A percentile compares a stretch with the other conserved stretches of the same genome.
Conservation (phyloP, 2,113 vertebrate genomes). For the Pan paniscus region DNA sequence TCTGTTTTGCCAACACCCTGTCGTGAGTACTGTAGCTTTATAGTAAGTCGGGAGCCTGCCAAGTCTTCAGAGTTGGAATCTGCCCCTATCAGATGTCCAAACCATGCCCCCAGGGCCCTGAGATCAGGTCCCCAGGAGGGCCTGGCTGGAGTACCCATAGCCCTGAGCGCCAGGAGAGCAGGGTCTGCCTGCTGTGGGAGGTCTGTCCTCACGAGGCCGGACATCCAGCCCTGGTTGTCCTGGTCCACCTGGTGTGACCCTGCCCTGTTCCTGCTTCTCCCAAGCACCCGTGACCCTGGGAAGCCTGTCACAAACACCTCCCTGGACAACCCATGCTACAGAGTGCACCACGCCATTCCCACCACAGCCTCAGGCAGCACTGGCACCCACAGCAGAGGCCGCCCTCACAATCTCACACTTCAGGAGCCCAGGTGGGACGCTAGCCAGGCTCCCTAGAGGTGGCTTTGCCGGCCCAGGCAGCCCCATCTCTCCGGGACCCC, state of each 20-base stretch:
- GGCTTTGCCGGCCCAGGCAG: not conserved
- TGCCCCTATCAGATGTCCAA: too few relatives aligned
- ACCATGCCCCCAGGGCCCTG: not conserved
- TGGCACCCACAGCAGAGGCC: not conserved
- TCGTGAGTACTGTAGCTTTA: rapidly evolving
- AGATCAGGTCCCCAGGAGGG: not conserved
- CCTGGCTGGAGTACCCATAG: not conserved
- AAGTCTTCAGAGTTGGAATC: too few relatives aligned
- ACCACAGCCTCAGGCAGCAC: not conserved
- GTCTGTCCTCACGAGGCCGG: rapidly evolving
- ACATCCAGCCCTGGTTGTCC: not conserved
- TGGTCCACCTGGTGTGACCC: not conserved
- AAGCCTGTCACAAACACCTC: not conserved
- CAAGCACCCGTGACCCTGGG: not conserved
- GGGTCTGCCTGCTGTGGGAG: too few relatives aligned
- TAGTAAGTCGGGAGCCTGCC: too few relatives aligned
- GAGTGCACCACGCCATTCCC: not conserved
- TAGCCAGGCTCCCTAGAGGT: not conserved
- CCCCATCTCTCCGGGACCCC: not conserved
- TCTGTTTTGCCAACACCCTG: rapidly evolving
- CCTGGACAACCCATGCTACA: not conserved
- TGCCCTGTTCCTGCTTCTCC: not conserved
- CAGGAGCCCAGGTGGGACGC: rapidly evolving
- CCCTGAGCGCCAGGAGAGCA: not conserved
- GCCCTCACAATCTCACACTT: not conserved